Conservation (phyloP, 2,888 invertebrate genomes). For the Chalcosyrphus nemorum region DNA sequence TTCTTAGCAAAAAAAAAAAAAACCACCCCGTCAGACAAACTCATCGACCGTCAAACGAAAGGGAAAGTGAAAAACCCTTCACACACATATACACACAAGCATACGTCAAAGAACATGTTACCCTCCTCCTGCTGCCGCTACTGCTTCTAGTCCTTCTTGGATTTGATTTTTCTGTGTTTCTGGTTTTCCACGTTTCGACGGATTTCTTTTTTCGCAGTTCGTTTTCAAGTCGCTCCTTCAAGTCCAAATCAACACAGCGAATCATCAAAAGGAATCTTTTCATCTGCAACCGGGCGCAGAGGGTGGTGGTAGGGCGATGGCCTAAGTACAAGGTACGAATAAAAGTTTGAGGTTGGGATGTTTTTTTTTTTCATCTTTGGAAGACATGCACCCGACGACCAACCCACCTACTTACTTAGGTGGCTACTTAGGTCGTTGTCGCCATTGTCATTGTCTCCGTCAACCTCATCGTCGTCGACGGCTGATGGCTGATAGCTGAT, state of each 20-base stretch:
- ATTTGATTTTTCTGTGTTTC: constrained; percentile 56
- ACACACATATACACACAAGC: constrained; percentile 38
- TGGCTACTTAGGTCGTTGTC: constrained; percentile 64
- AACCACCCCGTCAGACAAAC: constrained; percentile 60
- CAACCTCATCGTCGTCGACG: not conserved
- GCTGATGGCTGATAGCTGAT: constrained; percentile 60
- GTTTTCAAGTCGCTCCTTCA: constrained; percentile 54
- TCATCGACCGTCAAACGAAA: constrained; percentile 72
- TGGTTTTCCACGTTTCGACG: constrained; percentile 26
- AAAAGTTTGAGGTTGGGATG: constrained; percentile 9
- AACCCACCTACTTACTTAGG: constrained; percentile 33
- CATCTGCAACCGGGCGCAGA: constrained; percentile 16
- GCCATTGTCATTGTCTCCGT: constrained; percentile 40
- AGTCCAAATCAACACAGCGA: constrained; percentile 52
- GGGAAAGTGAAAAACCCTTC: constrained; percentile 70
- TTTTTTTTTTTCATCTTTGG: not conserved
- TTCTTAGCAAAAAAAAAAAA: constrained; percentile 36
- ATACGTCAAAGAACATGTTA: not conserved
- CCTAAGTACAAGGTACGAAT: not conserved
- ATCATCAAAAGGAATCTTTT: constrained; percentile 53
- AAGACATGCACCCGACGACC: not conserved
- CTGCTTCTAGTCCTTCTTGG: constrained; percentile 48
- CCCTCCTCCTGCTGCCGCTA: constrained; percentile 8
- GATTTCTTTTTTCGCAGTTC: not conserved
- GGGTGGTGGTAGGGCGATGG: not conserved